Percentiles rank a stretch among this genome's conserved stretches.
phyloP scores from a whole-genome alignment of 2,113 vertebrate genomes.

The Phoxinus phoxinus region DNA sequence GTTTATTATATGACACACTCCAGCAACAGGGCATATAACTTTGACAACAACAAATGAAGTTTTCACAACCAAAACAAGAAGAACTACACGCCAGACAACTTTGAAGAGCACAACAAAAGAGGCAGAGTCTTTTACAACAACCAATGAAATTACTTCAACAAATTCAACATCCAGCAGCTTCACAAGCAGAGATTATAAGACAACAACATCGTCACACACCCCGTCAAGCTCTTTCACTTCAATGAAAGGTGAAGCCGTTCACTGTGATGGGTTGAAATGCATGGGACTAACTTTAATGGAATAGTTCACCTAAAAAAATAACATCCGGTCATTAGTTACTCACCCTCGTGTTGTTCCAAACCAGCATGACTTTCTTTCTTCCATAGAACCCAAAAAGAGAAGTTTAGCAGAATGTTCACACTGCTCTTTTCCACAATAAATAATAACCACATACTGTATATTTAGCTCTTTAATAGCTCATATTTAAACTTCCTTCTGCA shows the following conservation, averaged over 20 bases:
- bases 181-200: constrained; percentile 18
- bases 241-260: constrained; percentile 2
- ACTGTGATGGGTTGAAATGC: constrained; percentile 1
- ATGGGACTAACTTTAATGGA: neutral
- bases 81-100: neutral
- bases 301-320: neutral
- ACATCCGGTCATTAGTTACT: neutral
- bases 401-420: neutral
- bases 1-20: constrained; percentile 31
- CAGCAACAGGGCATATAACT: constrained; percentile 26
- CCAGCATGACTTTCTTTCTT: neutral
- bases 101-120: constrained; percentile 33
- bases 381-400: neutral
- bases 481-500: neutral
- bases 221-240: neutral
- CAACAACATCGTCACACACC: neutral
- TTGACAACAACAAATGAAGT: constrained; percentile 37
- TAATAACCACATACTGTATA: too few relatives aligned
- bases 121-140: constrained; percentile 8
- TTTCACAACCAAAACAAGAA: constrained; percentile 20
- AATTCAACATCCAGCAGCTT: constrained; percentile 16
- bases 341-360: neutral
- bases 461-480: neutral
- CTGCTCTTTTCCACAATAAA: neutral
- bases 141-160: neutral